phyloP scores from a whole-genome alignment of 1,140 invertebrate species.

The Heliothis virescens region DNA sequence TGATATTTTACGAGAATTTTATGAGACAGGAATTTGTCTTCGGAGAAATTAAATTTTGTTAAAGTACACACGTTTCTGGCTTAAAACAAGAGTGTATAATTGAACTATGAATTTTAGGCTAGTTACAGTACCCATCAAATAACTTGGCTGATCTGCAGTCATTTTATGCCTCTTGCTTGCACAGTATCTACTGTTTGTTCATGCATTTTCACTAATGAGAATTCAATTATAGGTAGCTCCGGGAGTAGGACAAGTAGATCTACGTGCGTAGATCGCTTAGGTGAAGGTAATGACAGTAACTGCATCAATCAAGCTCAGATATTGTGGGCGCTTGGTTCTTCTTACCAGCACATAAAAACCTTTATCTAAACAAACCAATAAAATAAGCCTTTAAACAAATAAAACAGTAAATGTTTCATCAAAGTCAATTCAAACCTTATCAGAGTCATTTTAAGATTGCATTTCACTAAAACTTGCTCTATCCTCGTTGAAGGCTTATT shows the following conservation, averaged over 20 bases:
- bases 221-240: no score
- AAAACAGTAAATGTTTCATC: no score
- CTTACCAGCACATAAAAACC: neutral
- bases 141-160: no score
- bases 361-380: neutral
- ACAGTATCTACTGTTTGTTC: no score
- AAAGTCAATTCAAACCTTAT: neutral
- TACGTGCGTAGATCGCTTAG: neutral
- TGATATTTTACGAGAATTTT: slow-evolving; percentile 45
- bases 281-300: neutral
- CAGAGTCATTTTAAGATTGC: neutral
- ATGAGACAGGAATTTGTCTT: slow-evolving; percentile 48
- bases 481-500: neutral
- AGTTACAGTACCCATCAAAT: neutral
- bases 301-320: no score
- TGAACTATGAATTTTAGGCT: slow-evolving; percentile 28
- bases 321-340: neutral
- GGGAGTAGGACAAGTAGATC: no score
- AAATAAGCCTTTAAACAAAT: neutral
- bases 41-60: slow-evolving; percentile 29
- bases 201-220: no score
- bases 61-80: slow-evolving; percentile 33
- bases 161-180: no score
- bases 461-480: neutral
- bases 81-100: slow-evolving; percentile 23